Conservation (phyloP, 1,140 invertebrate species). For the Epicauta chinensis region DNA sequence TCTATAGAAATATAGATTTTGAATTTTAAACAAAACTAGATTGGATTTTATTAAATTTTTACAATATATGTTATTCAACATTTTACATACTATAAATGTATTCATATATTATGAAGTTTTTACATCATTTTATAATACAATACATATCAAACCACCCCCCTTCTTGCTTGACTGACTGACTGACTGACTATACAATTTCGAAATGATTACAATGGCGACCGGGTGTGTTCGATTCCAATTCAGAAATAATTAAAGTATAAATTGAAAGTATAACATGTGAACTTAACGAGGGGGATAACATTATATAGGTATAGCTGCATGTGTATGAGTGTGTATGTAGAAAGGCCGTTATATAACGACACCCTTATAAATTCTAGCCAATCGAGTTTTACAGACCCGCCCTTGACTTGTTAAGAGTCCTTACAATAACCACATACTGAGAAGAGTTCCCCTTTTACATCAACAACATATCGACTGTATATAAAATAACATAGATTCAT, state of each 20-base stretch:
- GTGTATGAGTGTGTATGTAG: neutral
- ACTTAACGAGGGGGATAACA: constrained; percentile 28
- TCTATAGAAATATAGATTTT: no score
- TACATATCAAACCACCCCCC: no score
- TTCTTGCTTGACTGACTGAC: no score
- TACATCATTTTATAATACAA: no score
- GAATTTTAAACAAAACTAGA: no score
- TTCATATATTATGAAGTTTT: no score
- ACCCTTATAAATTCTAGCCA: constrained; percentile 27
- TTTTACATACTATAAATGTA: no score
- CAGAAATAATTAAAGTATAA: constrained; percentile 27
- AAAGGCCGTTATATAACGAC: constrained; percentile 26
- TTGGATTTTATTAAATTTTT: no score
- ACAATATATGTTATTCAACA: no score
- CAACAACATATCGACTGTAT: no score
- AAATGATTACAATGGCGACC: constrained; percentile 21
- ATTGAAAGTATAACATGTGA: constrained; percentile 33
- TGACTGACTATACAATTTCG: no score
- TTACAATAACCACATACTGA: constrained; percentile 18
- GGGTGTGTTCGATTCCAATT: constrained; percentile 23
- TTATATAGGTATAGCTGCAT: constrained; percentile 3
- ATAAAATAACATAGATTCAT: no score
- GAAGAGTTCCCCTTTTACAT: neutral
- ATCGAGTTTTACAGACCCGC: constrained; percentile 25
- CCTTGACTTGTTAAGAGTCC: constrained; percentile 26